Evolutionary conservation across 2,797 vertebrate species (phyloP).

Genomic region (Chaetophractus vellerosus): DNA sequence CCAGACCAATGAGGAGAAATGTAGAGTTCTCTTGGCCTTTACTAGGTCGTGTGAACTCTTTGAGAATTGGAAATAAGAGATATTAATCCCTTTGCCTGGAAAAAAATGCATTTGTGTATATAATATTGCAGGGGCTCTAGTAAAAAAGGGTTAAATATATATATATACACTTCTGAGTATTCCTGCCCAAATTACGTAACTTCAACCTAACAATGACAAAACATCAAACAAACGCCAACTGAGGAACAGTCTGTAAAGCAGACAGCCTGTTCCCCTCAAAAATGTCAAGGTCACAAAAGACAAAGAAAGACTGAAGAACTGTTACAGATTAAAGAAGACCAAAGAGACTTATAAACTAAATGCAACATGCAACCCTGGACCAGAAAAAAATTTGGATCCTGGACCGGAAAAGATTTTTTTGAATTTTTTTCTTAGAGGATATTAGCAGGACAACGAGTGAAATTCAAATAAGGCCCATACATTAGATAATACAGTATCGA

Average conservation of each 20-base stretch:
- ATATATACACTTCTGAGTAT: neutral
- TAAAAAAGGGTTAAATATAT: neutral
- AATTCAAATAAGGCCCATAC: slow-evolving; percentile 3
- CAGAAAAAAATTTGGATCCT: neutral
- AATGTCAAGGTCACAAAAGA: neutral
- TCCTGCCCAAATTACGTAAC: slow-evolving; percentile 10
- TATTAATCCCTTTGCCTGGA: neutral
- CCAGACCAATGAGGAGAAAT: neutral
- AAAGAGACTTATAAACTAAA: neutral
- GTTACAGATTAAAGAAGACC: neutral
- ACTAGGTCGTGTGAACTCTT: neutral
- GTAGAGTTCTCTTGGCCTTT: neutral
- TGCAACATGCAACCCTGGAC: neutral
- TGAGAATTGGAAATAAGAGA: slow-evolving; percentile 37
- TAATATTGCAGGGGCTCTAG: neutral
- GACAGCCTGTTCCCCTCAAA: neutral
- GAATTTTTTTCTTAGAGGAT: neutral
- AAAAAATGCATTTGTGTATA: slow-evolving; percentile 19
- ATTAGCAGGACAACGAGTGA: neutral
- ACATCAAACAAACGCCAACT: neutral
- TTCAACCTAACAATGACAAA: neutral
- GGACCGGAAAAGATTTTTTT: neutral
- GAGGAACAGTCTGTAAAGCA: neutral
- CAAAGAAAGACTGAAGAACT: too few species aligned
- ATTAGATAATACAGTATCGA: neutral